Evolutionary conservation across 2,797 vertebrate genomes (phyloP), one percentile per base, ranked within the genome.

Genomic region (Sebastes umbrosus): DNA sequence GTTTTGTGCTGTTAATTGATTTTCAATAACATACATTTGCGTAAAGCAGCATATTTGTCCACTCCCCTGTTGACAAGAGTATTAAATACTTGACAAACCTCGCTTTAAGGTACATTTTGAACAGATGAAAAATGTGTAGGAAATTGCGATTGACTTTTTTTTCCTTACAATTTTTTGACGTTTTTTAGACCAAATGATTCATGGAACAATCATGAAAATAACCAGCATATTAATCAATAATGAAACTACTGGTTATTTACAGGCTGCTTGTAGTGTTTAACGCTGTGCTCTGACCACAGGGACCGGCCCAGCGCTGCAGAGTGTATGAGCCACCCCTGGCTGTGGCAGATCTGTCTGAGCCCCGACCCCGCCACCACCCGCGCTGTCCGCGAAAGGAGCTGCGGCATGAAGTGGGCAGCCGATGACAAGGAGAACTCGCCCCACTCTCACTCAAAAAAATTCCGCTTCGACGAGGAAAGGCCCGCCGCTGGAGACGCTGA

Each of bases 351-450:
- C 7, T 88, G 88, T 2, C 86, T 91, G 43, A 91, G 95, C 52
- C 92, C 93, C 43, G 84, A 96, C 85, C 86, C 94, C 80, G 58
- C 83, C 20, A 36, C 80, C 25, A 78, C 85, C 27, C 91, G 93
- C 24, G 5, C 78, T 11, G 14, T 67, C 46, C 91, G 95, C 9
- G 97, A 98, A 39, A 82, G 95, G 80, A 96, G 91, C 87, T 91
- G 88, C 0, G 96, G 92, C 52, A 59, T 69, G 8, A 97, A 96
- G 84, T 90, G 96, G 88, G 84, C 92, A 0, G 96, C 96, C 13
- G 97, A 98, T 50, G 97, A 99, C 95, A 99, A 99, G 88, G 98
- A 99, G 90, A 99, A 99, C 92, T 96, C 96, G 0, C 92, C 94
- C 0, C 95, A 96, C 36, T 90, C 94, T 0, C 93, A 97, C 0